These are phyloP conservation scores for Burhinus bistriatus DNA, from an alignment of 2,113 vertebrate species.

Conservation along the genomic window DNA sequence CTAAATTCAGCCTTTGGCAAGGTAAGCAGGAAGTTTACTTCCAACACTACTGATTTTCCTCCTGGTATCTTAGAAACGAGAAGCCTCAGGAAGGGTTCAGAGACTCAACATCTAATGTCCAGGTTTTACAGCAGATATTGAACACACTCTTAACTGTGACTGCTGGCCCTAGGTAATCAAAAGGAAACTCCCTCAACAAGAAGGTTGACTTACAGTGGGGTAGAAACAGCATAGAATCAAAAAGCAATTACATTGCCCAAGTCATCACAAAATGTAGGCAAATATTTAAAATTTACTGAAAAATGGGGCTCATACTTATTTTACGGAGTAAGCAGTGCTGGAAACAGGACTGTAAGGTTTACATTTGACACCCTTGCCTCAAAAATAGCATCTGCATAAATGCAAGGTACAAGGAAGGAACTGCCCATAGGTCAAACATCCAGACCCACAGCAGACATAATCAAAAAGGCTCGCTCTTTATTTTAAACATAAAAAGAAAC, in stretches of 20 bases:
- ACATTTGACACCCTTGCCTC: not conserved
- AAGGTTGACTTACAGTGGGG: not conserved
- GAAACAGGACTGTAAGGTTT: not conserved
- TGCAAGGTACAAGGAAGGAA: not conserved
- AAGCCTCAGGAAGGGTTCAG: not conserved
- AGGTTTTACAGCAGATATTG: not conserved
- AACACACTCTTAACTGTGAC: not conserved
- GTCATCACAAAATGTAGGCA: not conserved
- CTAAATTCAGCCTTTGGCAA: not conserved
- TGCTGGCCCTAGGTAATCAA: not conserved
- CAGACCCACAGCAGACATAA: slow-evolving; percentile 36
- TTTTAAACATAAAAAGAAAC: slow-evolving; percentile 71
- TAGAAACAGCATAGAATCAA: not conserved
- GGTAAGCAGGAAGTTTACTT: not conserved
- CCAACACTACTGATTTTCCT: not conserved
- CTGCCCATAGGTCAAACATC: not conserved
- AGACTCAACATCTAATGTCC: not conserved
- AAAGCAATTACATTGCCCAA: not conserved
- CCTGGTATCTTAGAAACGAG: not conserved
- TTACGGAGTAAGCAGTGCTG: not conserved
- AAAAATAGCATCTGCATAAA: not conserved
- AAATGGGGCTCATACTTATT: not conserved
- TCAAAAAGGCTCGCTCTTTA: slow-evolving; percentile 69
- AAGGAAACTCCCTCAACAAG: not conserved
- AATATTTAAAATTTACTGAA: not conserved